Conservation (phyloP, 2,888 invertebrate genomes). For the Oligia fasciuncula region DNA sequence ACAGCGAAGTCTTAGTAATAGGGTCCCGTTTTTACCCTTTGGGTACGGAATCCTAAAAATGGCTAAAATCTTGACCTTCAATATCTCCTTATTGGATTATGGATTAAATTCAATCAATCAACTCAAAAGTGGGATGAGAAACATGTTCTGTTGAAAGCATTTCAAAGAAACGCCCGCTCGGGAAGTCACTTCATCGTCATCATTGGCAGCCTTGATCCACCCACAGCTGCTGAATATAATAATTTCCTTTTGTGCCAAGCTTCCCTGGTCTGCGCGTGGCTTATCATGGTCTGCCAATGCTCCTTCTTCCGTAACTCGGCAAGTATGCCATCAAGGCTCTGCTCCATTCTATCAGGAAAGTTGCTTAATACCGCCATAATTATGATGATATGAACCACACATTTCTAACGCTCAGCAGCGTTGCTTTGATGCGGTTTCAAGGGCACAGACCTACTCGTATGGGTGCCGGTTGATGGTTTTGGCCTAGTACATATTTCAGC, state of each 20-base stretch:
- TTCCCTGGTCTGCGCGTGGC: background rate
- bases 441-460: background rate
- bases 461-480: background rate
- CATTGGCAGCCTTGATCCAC: background rate
- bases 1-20: too few species aligned
- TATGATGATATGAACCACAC: too few species aligned
- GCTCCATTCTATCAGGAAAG: background rate
- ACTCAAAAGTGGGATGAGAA: background rate
- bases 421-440: background rate
- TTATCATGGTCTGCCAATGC: background rate
- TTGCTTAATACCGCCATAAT: too few species aligned
- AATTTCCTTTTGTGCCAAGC: background rate
- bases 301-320: background rate
- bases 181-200: background rate
- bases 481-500: background rate
- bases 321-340: background rate
- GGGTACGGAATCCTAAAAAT: too few species aligned
- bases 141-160: background rate
- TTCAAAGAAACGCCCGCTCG: background rate
- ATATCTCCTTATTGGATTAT: too few species aligned
- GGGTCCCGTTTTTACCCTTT: too few species aligned
- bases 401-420: too few species aligned
- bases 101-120: background rate
- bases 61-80: too few species aligned
- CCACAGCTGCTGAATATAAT: background rate